Evolutionary conservation across 1,140 invertebrate species (phyloP), one percentile per base, ranked within the genome.

Genomic region (Sesamia nonagrioides): DNA sequence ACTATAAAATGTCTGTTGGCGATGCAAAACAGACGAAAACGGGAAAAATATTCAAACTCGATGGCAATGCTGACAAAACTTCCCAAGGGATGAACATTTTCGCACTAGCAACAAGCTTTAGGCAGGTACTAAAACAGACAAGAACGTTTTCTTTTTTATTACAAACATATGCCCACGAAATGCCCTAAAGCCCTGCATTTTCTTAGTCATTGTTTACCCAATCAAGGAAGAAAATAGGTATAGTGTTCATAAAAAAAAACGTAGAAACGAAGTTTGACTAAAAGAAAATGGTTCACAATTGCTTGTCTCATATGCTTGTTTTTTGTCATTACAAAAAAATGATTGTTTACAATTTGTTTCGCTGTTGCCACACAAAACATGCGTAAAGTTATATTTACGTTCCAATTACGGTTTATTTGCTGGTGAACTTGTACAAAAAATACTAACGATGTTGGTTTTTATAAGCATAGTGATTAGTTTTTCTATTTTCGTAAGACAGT

Each of bases 331-430:
- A 42, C 7, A 63, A 50, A 27, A 42, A 63, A 63, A 63, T 42
- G 60, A 63, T 63, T 63, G 60, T 63, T 63, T 63, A 63, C 60
- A 63, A 63, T 63, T 63, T 63, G 60, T 42, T 40, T 42, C 60
- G 7, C 7, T 42, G 37, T 63, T 63, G 60, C 60, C 37, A 63
- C 60, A 63, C 60, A 17, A 40, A 63, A 63, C 42, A 63, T 40
- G 42, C 37, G 37, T 40, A 63, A 63, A 63, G 35, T 63, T 40
- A 63, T 63, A 63, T 63, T 42, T 63, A 63, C 18, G 60, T 42
- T 18, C 15, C 35, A 63, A 63, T 63, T 63, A 42, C n/a, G 17
- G 15, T 63, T 40, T 40, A 17, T 61, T 63, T 63, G 11, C n/a
- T 63, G n/a, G 8, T 63, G n/a, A 40, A 15, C 8, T 63, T 58